Evolutionary conservation across 2,797 vertebrate species (phyloP), one percentile per base, ranked within the genome.

Genomic region (Myotis pilosus): DNA sequence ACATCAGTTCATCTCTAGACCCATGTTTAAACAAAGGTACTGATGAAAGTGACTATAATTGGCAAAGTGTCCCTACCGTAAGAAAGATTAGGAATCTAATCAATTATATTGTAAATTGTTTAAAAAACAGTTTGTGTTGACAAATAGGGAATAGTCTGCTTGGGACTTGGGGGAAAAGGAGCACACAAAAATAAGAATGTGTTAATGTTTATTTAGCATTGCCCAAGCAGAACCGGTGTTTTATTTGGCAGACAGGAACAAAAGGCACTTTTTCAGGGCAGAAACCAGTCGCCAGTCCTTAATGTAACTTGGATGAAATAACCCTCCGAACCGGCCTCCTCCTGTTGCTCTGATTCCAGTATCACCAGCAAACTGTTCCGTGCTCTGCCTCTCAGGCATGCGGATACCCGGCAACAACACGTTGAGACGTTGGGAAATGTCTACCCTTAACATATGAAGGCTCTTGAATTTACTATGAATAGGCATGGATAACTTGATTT

Each of bases 221-320:
- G n/a, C 62, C 49, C 33, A 76, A 78, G 62, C 20, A 55, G 53
- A 66, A 88, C 62, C 71, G 55, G n/a, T 47, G 25, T 95, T 92
- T 47, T 41, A 74, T 78, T 94, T 80, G 64, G 47, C 38, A 94
- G 74, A 79, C 44, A 47, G n/a, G 30, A 81, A 85, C 38, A 78
- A 94, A 93, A 78, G 3, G 10, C 72, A 62, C 60, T 79, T 36
- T 89, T 87, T 10, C 72, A 9, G 36, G 38, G 28, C 53, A 71
- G 71, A 95, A 82, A 84, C 33, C n/a, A 81, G 49, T 66, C 41
- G 30, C 12, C 57, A 60, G 57, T 9, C 17, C 30, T 66, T 83
- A 85, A 36, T 84, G 47, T 64, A 86, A 86, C 6, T 85, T 92
- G 57, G 30, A 20, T 92, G 74, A 94, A 85, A 51, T 85, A 87